Percentiles rank a stretch among this genome's conserved stretches.
phyloP scores from a whole-genome alignment of 2,797 vertebrate genomes.

The Delichon dasypus region DNA sequence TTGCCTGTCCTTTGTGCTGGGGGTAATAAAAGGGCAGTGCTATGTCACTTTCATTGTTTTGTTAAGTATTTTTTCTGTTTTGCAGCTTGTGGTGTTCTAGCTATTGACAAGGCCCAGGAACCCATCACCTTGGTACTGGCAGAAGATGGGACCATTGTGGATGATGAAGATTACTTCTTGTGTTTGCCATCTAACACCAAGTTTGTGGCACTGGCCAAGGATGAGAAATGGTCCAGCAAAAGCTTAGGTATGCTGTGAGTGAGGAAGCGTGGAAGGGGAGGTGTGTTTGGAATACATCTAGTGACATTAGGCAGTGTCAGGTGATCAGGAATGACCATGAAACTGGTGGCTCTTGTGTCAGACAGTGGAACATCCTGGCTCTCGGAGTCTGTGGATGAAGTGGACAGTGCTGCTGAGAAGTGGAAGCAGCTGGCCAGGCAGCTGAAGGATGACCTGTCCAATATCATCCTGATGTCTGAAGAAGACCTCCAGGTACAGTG shows the following conservation, averaged over 20 bases:
- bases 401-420: constrained; percentile 35
- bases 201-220: constrained; percentile 84
- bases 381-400: constrained; percentile 70
- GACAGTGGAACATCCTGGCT: constrained; percentile 86
- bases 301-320: background rate
- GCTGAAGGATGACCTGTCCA: constrained; percentile 86
- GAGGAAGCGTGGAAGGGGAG: background rate
- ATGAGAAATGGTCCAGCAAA: constrained; percentile 82
- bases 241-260: constrained; percentile 59
- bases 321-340: background rate
- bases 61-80: background rate
- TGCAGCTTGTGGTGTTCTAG: constrained; percentile 80
- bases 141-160: constrained; percentile 94
- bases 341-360: constrained; percentile 53
- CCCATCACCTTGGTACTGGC: constrained; percentile 86
- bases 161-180: constrained; percentile 89
- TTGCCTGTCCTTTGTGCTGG: no score
- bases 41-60: fast-evolving
- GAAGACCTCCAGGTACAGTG: constrained; percentile 85
- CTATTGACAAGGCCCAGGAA: constrained; percentile 68
- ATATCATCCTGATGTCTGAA: constrained; percentile 91
- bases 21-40: background rate
- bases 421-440: constrained; percentile 85
- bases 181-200: constrained; percentile 89
- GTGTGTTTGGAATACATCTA: background rate